Base-by-base conservation (phyloP, 2,797 vertebrate genomes). In the Pseudotriccus pelzelni region DNA sequence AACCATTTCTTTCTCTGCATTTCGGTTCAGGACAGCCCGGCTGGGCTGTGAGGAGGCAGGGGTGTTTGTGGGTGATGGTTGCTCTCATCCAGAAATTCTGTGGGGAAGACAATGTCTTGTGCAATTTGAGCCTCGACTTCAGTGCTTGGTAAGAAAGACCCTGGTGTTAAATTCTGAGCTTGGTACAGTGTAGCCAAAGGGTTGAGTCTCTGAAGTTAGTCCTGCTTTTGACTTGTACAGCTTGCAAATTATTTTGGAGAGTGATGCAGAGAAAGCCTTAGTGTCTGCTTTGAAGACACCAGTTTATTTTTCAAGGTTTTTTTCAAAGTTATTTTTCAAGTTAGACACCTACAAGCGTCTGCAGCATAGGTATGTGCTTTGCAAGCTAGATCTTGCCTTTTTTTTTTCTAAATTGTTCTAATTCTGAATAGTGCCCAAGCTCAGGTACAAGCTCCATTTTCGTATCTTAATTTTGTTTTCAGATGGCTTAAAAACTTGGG, bases 131-230 rank as follows among this genome's bases (percentile, higher is more conserved):
- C 64, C 16, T 27, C 18, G 49, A 16, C 39, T 83, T 49, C 12
- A 4, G 27, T 6, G n/a, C 44, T 74, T 50, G 7, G 53, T 53
- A 39, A 67, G 67, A n/a, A 82, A 30, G 19, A 27, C 7, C n/a
- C 20, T 25, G 25, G 47, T 60, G 69, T 12, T 34, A 8, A 0
- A 0, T 41, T 68, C 36, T 47, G 77, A 23, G 8, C 24, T 21
- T 30, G 60, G 53, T 20, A 9, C 3, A 7, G 63, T 2, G 30
- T 10, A 52, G 78, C 52, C 52, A 14, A 10, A 49, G 44, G 3
- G 50, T 23, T 15, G 30, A 34, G 37, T 12, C 27, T 53, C 36
- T 74, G 55, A 37, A 67, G 16, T 58, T 58, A 18, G 36, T n/a
- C 11, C n/a, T 17, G 2, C 1, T 73, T 91, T 44, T 59, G 0